phyloP scores from a whole-genome alignment of 1,140 invertebrate species.

The Orchesella cincta region DNA sequence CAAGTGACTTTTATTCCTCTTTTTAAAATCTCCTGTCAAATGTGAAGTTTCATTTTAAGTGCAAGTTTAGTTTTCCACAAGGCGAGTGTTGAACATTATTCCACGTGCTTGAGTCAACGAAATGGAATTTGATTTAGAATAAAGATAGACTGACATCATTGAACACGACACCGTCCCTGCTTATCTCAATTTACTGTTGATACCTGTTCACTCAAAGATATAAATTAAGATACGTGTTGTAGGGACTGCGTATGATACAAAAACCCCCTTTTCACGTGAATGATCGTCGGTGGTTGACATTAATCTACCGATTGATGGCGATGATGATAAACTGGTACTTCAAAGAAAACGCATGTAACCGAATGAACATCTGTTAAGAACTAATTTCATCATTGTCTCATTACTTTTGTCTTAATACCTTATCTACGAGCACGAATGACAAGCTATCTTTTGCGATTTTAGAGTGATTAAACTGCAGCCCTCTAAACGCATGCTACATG shows the following conservation, averaged over 20 bases:
- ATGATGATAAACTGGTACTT: not conserved
- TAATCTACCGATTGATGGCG: constrained; percentile 2
- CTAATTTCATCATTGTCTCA: constrained; percentile 13
- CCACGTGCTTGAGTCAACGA: not conserved
- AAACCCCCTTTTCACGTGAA: too few relatives aligned
- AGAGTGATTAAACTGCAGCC: too few relatives aligned
- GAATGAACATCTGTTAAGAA: not conserved
- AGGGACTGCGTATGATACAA: too few relatives aligned
- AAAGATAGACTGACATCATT: constrained; percentile 1
- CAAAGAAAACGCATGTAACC: not conserved
- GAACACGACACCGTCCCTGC: not conserved
- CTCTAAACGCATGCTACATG: too few relatives aligned
- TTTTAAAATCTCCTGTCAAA: not conserved
- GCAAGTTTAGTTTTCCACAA: not conserved
- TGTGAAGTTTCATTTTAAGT: not conserved
- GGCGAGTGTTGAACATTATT: not conserved
- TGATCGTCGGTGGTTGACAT: not conserved
- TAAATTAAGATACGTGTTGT: not conserved
- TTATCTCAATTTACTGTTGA: not conserved
- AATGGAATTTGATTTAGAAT: constrained; percentile 8
- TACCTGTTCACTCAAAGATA: not conserved
- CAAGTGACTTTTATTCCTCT: not conserved
- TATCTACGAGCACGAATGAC: too few relatives aligned
- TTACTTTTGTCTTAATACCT: not conserved
- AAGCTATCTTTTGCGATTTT: too few relatives aligned